These are phyloP conservation scores for Leptinotarsa undecemlineata DNA, from an alignment of 1,140 invertebrate genomes.

Conservation along the genomic window DNA sequence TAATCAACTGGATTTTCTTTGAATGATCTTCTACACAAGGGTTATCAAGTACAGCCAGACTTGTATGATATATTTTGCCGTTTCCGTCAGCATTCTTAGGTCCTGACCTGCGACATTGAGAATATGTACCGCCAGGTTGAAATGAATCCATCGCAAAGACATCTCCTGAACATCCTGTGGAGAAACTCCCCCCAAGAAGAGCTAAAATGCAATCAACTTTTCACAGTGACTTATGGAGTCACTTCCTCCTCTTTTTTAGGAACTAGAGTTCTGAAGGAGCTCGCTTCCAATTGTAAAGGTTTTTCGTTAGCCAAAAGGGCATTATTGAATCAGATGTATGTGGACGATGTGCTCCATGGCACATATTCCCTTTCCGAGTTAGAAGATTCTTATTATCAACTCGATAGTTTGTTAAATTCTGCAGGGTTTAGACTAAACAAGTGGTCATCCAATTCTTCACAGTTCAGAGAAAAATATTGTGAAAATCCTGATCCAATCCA, in stretches of 20 bases:
- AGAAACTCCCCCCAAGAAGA: slow-evolving; percentile 19
- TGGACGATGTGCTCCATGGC: slow-evolving; percentile 38
- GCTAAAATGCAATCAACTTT: slow-evolving; percentile 17
- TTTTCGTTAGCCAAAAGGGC: slow-evolving; percentile 35
- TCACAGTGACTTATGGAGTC: slow-evolving; percentile 29
- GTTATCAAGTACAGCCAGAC: slow-evolving; percentile 32
- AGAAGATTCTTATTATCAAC: background rate
- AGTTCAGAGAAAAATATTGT: too few relatives aligned
- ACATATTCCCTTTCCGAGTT: slow-evolving; percentile 13
- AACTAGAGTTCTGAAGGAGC: slow-evolving; percentile 24
- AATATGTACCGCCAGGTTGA: slow-evolving; percentile 26
- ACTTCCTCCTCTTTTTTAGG: slow-evolving; percentile 14
- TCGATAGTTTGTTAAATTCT: slow-evolving; percentile 16
- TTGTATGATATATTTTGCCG: slow-evolving; percentile 28
- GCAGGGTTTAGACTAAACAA: slow-evolving; percentile 28
- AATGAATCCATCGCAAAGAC: slow-evolving; percentile 23
- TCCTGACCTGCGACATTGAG: slow-evolving; percentile 23
- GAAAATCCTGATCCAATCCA: background rate
- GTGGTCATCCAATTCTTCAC: slow-evolving; percentile 25
- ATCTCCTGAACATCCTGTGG: slow-evolving; percentile 29
- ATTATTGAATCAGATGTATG: slow-evolving; percentile 31
- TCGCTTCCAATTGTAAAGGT: slow-evolving; percentile 11
- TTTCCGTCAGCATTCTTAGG: slow-evolving; percentile 20
- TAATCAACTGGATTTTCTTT: too few relatives aligned
- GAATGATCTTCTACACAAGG: too few relatives aligned